Conservation (phyloP, 1,140 invertebrate species). For the Drosophila sechellia region DNA sequence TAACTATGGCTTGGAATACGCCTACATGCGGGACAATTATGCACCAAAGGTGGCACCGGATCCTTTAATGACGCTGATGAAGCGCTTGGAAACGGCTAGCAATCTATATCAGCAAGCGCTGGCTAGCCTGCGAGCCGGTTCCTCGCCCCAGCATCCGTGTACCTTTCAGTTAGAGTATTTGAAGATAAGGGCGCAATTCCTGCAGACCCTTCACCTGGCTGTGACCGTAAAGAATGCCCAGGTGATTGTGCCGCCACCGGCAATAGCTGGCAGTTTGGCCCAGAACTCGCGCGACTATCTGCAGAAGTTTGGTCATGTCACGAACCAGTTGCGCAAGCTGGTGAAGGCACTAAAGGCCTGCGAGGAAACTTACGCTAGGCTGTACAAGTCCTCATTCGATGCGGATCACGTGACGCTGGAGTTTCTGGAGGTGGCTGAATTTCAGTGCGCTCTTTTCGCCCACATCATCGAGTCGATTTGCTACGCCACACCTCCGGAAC, state of each 20-base stretch:
- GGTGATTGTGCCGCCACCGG: conserved; percentile 95
- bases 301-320: conserved; percentile 92
- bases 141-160: conserved; percentile 76
- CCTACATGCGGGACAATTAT: conserved; percentile 73
- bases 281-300: conserved; percentile 92
- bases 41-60: conserved; percentile 39
- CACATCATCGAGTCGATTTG: conserved; percentile 82
- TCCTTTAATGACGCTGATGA: conserved; percentile 84
- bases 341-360: conserved; percentile 90
- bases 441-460: conserved; percentile 77
- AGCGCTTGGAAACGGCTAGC: conserved; percentile 87
- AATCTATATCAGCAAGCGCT: conserved; percentile 88
- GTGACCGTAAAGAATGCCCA: conserved; percentile 92
- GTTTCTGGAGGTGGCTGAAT: conserved; percentile 89
- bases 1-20: conserved; percentile 81
- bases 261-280: conserved; percentile 93
- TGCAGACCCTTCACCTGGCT: conserved; percentile 91
- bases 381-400: conserved; percentile 97
- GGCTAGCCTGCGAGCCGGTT: conserved; percentile 89
- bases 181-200: conserved; percentile 90
- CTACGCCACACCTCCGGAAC: conserved; percentile 77
- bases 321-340: conserved; percentile 87
- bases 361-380: conserved; percentile 91
- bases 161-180: conserved; percentile 93
- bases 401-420: conserved; percentile 93